Base-by-base conservation (phyloP, 2,888 invertebrate species). In the Corbicula japonica region DNA sequence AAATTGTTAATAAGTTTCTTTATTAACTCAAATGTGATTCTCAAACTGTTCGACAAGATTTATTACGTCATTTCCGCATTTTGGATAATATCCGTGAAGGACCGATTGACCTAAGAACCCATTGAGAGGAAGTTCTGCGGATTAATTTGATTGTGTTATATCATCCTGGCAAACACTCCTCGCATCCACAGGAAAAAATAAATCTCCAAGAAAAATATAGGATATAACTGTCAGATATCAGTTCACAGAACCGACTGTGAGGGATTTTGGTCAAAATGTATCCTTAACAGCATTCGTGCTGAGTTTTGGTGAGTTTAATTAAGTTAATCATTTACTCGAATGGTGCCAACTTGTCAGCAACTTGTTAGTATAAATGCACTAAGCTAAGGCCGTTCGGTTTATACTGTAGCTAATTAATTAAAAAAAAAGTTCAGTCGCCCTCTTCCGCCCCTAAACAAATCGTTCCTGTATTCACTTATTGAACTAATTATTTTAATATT, bases 171-270 rank as follows among this genome's bases (percentile, higher is more conserved):
- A 28, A 23, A 23, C 30, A 56, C 30, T 8, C 8, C 56, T 34
- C 10, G 6, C 18, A 5, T 8, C 32, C 30, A 50, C 56, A 56
- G 56, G 56, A 56, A 56, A 56, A 30, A 10, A 56, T 56, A 56
- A 56, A 56, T 56, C 30, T 56, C 5, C 5, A 56, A 28, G 32
- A 50, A 23, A 50, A 50, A 10, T 8, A 6, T n/a, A 50, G 6
- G 3, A 5, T 15, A 46, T 5, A 12, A n/a, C 21, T 46, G 46
- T 46, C 21, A 46, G 4, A 46, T n/a, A 46, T 46, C 4, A n/a
- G 46, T n/a, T 5, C 18, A n/a, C 21, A n/a, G 21, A 18, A 18
- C 21, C 21, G 46, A 46, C 18, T 46, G 18, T 21, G n/a, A 46
- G 21, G 46, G 5, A 46, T n/a, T 46, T n/a, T n/a, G 46, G 4